Evolutionary conservation across 2,113 vertebrate species (phyloP).

Genomic region (Saccopteryx leptura): DNA sequence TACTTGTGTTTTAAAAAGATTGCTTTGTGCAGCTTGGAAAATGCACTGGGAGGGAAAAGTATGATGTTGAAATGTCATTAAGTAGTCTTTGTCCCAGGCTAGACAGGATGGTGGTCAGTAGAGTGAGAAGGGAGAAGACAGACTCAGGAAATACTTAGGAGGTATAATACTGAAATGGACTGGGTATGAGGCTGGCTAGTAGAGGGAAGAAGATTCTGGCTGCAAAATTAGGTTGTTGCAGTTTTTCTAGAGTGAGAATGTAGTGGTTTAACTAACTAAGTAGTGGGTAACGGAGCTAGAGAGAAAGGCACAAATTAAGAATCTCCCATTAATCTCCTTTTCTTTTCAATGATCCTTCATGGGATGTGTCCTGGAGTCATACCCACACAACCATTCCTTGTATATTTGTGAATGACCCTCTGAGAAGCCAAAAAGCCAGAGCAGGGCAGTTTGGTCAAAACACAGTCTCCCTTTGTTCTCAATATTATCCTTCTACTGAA

Average conservation of each 20-base stretch:
- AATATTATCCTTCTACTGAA: not conserved
- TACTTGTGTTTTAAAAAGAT: not conserved
- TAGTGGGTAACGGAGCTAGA: not conserved
- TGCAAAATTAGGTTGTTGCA: not conserved
- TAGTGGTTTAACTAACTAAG: not conserved
- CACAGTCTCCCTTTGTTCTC: not conserved
- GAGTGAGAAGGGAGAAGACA: not conserved
- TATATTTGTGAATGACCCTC: not conserved
- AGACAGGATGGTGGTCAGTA: not conserved
- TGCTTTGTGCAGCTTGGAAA: not conserved
- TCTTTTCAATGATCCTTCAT: not conserved
- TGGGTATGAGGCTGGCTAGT: rapidly evolving
- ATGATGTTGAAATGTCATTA: not conserved
- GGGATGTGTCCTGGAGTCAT: not conserved
- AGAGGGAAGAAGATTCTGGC: not conserved
- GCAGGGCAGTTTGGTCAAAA: not conserved
- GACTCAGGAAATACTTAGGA: not conserved
- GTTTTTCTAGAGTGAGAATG: not conserved
- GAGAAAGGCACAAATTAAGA: not conserved
- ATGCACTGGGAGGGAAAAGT: too few species aligned
- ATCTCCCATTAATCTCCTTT: not conserved
- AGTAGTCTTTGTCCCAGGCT: not conserved
- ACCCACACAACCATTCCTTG: not conserved
- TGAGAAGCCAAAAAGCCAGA: conserved; percentile 14
- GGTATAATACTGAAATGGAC: not conserved